These are phyloP conservation scores for Heliconius cydno DNA, from an alignment of 2,888 invertebrate genomes.

Conservation along the genomic window DNA sequence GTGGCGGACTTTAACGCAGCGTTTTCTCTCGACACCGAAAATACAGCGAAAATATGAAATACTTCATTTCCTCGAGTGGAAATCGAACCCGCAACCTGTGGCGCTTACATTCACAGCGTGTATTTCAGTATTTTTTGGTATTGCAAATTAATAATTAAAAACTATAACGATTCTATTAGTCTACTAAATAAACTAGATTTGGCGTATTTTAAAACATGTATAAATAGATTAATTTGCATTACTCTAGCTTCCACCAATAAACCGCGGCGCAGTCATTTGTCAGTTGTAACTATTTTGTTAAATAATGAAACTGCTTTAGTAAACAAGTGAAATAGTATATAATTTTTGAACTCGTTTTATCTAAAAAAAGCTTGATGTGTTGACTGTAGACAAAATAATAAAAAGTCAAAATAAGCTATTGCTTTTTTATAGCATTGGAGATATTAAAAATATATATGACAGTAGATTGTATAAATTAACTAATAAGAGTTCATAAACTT, in stretches of 20 bases:
- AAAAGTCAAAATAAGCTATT: no score
- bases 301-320: neutral
- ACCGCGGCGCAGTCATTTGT: conserved; percentile 5
- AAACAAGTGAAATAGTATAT: neutral
- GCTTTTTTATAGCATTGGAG: no score
- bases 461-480: no score
- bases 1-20: no score
- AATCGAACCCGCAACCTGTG: no score
- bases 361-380: neutral
- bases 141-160: neutral
- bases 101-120: neutral
- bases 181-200: neutral
- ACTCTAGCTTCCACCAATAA: neutral
- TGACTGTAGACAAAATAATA: no score
- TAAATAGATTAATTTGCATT: conserved; percentile 3
- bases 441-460: no score
- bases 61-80: no score
- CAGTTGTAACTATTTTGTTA: neutral
- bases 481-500: no score
- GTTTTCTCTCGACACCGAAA: no score
- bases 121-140: neutral
- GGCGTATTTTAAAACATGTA: neutral
- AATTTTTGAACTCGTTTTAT: neutral
- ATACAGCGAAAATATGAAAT: no score
- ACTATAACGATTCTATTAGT: neutral